A percentile compares a stretch with the other conserved stretches of the same genome.
Conservation (phyloP, 2,888 invertebrate species). For the Perdita meconis region DNA sequence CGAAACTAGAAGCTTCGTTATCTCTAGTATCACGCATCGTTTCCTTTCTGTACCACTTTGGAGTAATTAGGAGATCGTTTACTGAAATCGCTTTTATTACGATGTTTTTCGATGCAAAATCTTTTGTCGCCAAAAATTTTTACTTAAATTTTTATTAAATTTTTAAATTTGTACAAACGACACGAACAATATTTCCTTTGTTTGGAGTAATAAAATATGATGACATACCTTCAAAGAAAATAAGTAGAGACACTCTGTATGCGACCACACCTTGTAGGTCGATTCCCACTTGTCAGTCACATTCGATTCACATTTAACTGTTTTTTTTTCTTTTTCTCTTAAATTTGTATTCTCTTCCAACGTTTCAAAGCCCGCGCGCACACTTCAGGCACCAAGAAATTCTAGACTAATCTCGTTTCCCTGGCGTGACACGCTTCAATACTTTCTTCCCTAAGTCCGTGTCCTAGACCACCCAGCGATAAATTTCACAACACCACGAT, state of each 20-base stretch:
- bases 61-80: conserved; percentile 11
- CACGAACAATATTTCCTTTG: too few species aligned
- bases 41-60: neutral
- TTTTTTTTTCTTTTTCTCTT: neutral
- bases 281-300: neutral
- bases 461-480: conserved; percentile 9
- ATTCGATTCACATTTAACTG: neutral
- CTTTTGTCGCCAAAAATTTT: too few species aligned
- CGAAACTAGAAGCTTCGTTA: neutral
- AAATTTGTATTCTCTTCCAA: conserved; percentile 2
- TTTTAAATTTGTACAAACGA: too few species aligned
- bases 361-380: neutral
- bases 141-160: too few species aligned
- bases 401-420: conserved; percentile 18
- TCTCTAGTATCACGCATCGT: neutral
- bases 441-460: conserved; percentile 6
- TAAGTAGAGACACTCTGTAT: too few species aligned
- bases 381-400: conserved; percentile 18
- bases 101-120: neutral
- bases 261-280: neutral
- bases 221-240: neutral
- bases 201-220: too few species aligned
- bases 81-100: neutral
- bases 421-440: conserved; percentile 14
- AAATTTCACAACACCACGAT: conserved; percentile 4